Base-by-base conservation (phyloP, 1,140 invertebrate genomes). In the Drosophila arizonae region DNA sequence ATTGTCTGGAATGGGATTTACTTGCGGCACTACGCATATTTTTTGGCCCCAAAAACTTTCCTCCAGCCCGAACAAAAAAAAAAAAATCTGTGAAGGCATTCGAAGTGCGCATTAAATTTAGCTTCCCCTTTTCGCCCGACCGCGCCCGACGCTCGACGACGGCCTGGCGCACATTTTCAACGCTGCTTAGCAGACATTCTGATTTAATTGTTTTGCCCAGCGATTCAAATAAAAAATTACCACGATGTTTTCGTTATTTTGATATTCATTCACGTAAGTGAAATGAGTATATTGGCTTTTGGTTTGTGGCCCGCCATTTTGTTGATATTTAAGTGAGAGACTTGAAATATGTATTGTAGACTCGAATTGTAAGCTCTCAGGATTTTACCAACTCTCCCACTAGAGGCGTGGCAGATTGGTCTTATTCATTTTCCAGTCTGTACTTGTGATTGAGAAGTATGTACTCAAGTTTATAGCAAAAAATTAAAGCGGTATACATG, bases 1-100 rank as follows among this genome's bases (percentile, higher is more conserved):
- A 90, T 90, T 90, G 86, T 90, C 76, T 84, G 86, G 86, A 90
- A 90, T 72, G 86, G 86, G 81, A 81, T 81, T 75, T 79, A 69
- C 84, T 86, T 79, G 75, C 36, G 58, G 48, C 69, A 72, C 68
- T 72, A 77, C 69, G 55, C 74, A 85, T 87, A 87, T 74, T 81
- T 76, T 64, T 36, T 39, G 46, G 46, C 43, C 46, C 56, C 24
- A 45, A 48, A 46, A 55, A 66, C 70, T 60, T 71, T 66, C 43
- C 26, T 45, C 24, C 33, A 17, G 45, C 36, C 55, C 57, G 60
- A 46, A 72, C 17, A 17, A 69, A 76, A 50, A 68, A 73, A 64
- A 50, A 61, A 61, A 72, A 82, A 72, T 70, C 60, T 56, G 60
- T 76, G 66, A 76, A 76, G 77, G 71, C 73, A 62, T 64, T 61